Evolutionary conservation across 2,797 vertebrate species (phyloP).

Genomic region (Spizella passerina): DNA sequence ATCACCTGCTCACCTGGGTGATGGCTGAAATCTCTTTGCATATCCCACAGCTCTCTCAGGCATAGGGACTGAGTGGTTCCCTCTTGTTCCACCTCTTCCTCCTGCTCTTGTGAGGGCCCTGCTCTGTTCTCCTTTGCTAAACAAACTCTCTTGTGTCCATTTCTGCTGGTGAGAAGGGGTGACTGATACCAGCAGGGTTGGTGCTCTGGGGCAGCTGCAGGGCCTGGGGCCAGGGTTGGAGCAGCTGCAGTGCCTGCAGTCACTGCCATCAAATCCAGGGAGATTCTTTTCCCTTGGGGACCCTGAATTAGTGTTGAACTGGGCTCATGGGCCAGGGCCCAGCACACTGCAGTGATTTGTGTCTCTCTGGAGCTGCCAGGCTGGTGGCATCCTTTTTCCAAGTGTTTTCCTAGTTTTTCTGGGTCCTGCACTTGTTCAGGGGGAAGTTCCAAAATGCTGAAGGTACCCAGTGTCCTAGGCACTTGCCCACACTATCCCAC

Average conservation of each 20-base stretch:
- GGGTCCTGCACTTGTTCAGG: not conserved
- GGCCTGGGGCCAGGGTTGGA: not conserved
- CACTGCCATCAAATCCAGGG: not conserved
- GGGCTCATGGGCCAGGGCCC: not conserved
- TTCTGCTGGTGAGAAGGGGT: not conserved
- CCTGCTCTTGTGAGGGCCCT: too few relatives aligned
- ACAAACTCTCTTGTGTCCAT: too few relatives aligned
- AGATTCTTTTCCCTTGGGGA: not conserved
- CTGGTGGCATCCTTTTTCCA: not conserved
- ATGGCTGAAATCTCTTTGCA: too few relatives aligned
- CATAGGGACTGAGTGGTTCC: too few relatives aligned
- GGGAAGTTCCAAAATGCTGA: not conserved
- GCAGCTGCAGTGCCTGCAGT: not conserved
- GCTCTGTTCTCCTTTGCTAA: too few relatives aligned
- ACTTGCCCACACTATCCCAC: not conserved
- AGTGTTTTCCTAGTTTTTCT: not conserved
- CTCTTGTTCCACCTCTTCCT: too few relatives aligned
- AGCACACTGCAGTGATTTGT: not conserved
- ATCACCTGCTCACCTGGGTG: not conserved
- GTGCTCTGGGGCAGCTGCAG: not conserved
- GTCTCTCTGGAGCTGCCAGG: not conserved
- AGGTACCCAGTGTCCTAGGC: not conserved
- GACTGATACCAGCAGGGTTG: not conserved
- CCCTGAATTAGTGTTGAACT: not conserved
- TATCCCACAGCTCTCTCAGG: too few relatives aligned